Evolutionary conservation across 2,113 vertebrate species (phyloP), one percentile per base, ranked within the genome.

Genomic region (Rhinichthys klamathensis): DNA sequence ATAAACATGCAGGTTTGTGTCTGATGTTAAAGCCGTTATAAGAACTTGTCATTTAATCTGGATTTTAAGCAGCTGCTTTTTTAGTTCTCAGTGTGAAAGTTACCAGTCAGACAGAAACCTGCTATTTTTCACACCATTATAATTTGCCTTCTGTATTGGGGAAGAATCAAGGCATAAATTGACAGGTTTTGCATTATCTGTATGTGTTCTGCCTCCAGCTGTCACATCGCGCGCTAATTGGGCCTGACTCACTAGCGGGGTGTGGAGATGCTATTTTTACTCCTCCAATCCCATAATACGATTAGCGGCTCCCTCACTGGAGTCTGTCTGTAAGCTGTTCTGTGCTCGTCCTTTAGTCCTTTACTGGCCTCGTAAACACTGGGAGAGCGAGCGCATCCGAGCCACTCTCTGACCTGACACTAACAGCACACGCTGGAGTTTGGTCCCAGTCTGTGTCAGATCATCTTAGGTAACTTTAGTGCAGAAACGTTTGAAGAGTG

Each of bases 241-340:
- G 94, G 92, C 94, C 93, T 88, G 82, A 88, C 91, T 88, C 87
- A 86, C 35, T 75, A 89, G 90, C 85, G 70, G 89, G 90, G 92
- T 92, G 91, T 89, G 87, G 89, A 27, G 74, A 81, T 86, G 85
- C 93, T 95, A 95, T 94, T 95, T 93, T 92, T 91, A 93, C 91
- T 87, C 75, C 82, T 87, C 87, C 87, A 92, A 92, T 94, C 94
- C 93, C 94, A 95, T 96, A 95, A 96, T 87, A 88, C 93, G 95
- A 93, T 96, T 94, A 96, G 90, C 90, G 87, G 91, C 84, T 92
- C 93, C 61, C 94, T 85, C 91, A 92, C 88, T 89, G 91, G 93
- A 89, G 92, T 94, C 92, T 94, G 94, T 93, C 88, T 94, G 90
- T 61, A 92, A 93, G 89, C 90, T 92, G 92, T 88, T 25, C 89